Evolutionary conservation across 2,888 invertebrate genomes (phyloP), one percentile per base, ranked within the genome.

Genomic region (Chymomyza caudatula): DNA sequence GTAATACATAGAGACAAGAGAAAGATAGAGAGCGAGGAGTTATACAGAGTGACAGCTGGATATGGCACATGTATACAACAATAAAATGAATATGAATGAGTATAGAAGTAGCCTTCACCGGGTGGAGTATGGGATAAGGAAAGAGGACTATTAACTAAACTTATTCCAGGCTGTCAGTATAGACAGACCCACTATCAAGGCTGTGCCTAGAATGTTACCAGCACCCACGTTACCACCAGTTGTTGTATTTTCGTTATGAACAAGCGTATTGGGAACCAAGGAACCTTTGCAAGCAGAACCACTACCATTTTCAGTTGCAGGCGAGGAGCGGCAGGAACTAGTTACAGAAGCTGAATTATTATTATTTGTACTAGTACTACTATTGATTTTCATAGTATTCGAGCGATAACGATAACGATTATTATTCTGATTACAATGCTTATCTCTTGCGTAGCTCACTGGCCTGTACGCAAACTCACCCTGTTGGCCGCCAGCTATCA

Each of bases 371-470:
- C 77, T 77, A n/a, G n/a, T n/a, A 44, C n/a, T 57, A 57, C 22
- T 43, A 80, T 83, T 77, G 60, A 85, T 76, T 54, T 68, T 60
- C 70, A 76, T 72, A 71, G 80, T 80, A 65, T 78, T 83, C 68
- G 85, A 78, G 66, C 85, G 86, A 71, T 73, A 62, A 72, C 68
- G 72, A 72, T 74, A 74, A 69, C 77, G 78, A 75, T 79, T 70
- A 60, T 42, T 17, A 51, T 92, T 92, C 78, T 92, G 91, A 73
- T 91, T 91, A 68, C 85, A 81, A 47, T 23, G 44, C 11, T 17
- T 52, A 60, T 66, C 70, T 68, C 44, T 54, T 71, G 20, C 52
- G 13, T 51, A 8, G 49, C 60, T 58, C 63, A 65, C 63, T 42
- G 49, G 55, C 58, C 20, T 65, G 57, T 59, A 58, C 60, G 73